Evolutionary conservation across 2,888 invertebrate genomes (phyloP), one percentile per base, ranked within the genome.

Genomic region (Lordiphosa andalusiaca): DNA sequence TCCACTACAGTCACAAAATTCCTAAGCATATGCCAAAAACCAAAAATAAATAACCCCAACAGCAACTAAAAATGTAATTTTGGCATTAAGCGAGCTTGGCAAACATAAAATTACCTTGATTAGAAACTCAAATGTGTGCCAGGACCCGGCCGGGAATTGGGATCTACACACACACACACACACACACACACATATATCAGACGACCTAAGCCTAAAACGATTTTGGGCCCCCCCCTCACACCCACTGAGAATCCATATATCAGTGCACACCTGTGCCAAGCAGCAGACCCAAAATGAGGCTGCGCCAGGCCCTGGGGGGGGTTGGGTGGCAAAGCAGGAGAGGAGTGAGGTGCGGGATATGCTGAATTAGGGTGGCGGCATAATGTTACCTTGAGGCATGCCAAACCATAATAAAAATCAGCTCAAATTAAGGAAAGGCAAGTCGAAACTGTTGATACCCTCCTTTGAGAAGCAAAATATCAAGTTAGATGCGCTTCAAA

Each of bases 51-150:
- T 16, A 42, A 46, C 49, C 53, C 51, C 56, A 56, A 53, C 36
- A 51, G 35, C 36, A 39, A 81, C 82, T 73, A 71, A 81, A 73
- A 84, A 77, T 81, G 84, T 80, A 81, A 80, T 80, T 80, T 81
- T 68, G 84, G 84, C 84, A 76, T 84, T 84, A 84, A 67, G 58
- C 62, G 63, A 70, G 77, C 73, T 73, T 73, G 76, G 66, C 68
- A 67, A 67, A 83, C 77, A 78, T 78, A 73, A 78, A 78, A 78
- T 77, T 71, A 77, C 74, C 82, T 81, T 80, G 84, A 75, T 75
- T 75, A 82, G 82, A 78, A 83, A 83, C 81, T 67, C 67, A 69
- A 83, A 83, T 73, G 73, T 48, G 73, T 42, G 54, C 64, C 50
- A 35, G 66, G 71, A 74, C 74, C 69, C 59, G 71, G 71, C 55